phyloP scores from a whole-genome alignment of 2,113 vertebrate genomes.

The Syrmaticus mikado region DNA sequence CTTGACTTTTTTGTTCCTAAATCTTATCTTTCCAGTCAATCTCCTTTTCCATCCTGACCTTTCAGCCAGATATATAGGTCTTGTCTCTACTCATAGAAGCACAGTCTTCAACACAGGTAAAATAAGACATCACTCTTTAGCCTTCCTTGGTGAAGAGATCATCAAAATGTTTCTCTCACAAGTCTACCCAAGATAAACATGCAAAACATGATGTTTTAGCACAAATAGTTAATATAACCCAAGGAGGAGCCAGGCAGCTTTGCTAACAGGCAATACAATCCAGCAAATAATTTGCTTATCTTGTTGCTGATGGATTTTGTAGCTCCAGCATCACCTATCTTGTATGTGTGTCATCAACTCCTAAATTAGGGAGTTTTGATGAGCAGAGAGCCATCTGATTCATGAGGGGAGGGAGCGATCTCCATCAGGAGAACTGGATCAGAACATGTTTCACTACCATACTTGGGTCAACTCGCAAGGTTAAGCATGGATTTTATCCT shows the following conservation, averaged over 20 bases:
- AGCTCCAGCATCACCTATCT: background rate
- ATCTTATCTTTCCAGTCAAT: background rate
- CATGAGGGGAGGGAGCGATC: background rate
- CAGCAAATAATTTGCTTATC: background rate
- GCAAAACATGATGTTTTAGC: background rate
- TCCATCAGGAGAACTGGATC: background rate
- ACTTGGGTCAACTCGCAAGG: background rate
- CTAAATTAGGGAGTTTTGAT: background rate
- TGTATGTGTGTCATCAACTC: background rate
- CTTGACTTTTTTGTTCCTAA: background rate
- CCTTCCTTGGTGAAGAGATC: background rate
- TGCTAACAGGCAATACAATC: background rate
- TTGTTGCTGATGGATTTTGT: background rate
- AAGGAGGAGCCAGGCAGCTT: background rate
- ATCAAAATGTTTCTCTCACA: background rate
- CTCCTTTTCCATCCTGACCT: background rate
- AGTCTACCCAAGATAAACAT: background rate
- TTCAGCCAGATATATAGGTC: background rate
- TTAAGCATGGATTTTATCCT: background rate
- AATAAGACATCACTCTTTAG: background rate
- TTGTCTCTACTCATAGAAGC: background rate
- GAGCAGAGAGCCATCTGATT: background rate
- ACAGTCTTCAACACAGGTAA: background rate
- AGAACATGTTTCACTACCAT: background rate
- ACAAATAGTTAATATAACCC: background rate